Percentiles rank a stretch among this genome's conserved stretches.
Evolutionary conservation across 2,113 vertebrate species (phyloP).

Genomic region (Capreolus pygargus): DNA sequence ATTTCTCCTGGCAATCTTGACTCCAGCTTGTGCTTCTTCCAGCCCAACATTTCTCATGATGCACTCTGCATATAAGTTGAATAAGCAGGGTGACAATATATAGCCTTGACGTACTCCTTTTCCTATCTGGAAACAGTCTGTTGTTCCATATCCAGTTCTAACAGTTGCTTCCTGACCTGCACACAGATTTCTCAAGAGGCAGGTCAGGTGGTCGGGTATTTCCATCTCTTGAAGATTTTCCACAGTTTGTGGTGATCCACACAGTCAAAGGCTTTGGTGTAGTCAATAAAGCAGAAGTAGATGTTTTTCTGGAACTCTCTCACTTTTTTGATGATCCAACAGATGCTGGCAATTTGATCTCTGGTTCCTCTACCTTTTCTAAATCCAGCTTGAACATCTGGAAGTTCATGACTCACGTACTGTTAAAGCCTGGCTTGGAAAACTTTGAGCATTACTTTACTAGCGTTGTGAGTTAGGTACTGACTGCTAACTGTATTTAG

Average conservation of each 20-base stretch:
- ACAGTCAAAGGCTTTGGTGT: not conserved
- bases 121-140: not conserved
- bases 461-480: not conserved
- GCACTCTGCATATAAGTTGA: not conserved
- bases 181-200: not conserved
- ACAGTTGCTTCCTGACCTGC: not conserved
- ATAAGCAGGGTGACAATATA: not conserved
- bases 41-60: not conserved
- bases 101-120: not conserved
- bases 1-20: not conserved
- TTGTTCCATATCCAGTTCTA: not conserved
- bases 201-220: not conserved
- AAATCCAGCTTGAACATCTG: not conserved
- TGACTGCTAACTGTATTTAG: not conserved
- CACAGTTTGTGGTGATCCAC: not conserved
- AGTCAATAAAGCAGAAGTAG: not conserved
- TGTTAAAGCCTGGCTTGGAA: not conserved
- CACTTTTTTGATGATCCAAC: not conserved
- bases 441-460: not conserved
- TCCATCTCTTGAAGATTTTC: not conserved
- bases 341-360: not conserved
- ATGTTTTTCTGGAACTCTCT: not conserved
- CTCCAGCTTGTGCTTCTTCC: not conserved
- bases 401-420: not conserved
- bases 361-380: not conserved